phyloP scores from a whole-genome alignment of 1,140 invertebrate species.

The Drosophila albomicans region DNA sequence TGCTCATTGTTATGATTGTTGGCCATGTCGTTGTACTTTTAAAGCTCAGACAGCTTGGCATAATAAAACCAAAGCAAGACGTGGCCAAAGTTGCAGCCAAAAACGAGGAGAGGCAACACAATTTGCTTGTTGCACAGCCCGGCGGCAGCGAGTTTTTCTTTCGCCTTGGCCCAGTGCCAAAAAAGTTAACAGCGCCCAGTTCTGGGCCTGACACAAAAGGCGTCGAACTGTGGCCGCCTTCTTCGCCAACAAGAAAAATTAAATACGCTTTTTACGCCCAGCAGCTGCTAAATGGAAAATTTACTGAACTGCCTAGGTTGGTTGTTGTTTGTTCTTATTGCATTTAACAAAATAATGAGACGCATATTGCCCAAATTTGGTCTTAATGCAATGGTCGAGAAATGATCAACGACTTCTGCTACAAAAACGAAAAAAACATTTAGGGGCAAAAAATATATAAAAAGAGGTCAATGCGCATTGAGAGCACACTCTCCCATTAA shows the following conservation, averaged over 20 bases:
- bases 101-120: background rate
- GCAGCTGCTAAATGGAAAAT: slow-evolving; percentile 44
- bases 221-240: slow-evolving; percentile 20
- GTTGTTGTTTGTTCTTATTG: slow-evolving; percentile 2
- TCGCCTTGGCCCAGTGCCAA: slow-evolving; percentile 66
- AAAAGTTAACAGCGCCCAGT: slow-evolving; percentile 50
- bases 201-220: slow-evolving; percentile 41
- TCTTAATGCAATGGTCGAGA: slow-evolving; percentile 19
- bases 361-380: slow-evolving; percentile 11
- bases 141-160: slow-evolving; percentile 35
- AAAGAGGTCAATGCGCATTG: slow-evolving; percentile 1
- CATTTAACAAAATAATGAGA: slow-evolving; percentile 51
- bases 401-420: slow-evolving; percentile 24
- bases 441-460: background rate
- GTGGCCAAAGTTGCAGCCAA: slow-evolving; percentile 45
- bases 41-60: slow-evolving; percentile 72
- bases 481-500: background rate
- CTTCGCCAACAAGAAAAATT: slow-evolving; percentile 31
- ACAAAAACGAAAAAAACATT: background rate
- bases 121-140: slow-evolving; percentile 45
- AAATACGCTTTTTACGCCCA: slow-evolving; percentile 18
- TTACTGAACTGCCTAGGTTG: slow-evolving; percentile 23
- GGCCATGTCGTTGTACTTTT: slow-evolving; percentile 58
- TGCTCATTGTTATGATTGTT: slow-evolving; percentile 45
- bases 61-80: slow-evolving; percentile 66